Base-by-base conservation (phyloP, 2,113 vertebrate genomes). In the Myxocyprinus asiaticus region DNA sequence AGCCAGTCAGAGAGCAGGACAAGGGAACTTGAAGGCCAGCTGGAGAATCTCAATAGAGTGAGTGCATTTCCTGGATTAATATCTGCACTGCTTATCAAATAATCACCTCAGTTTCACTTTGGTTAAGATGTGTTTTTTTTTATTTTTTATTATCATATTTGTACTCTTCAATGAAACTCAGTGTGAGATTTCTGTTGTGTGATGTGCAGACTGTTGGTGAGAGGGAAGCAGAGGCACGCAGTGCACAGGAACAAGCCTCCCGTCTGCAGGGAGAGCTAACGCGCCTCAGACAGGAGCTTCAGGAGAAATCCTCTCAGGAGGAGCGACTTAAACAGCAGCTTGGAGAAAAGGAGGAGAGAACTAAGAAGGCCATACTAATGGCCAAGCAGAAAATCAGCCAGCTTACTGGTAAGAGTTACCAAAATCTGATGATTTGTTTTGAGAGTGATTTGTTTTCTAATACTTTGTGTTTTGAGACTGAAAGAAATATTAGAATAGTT, bases 381-480 rank as follows among this genome's bases (percentile, higher is more conserved):
- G 98, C 96, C 76, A 98, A 94, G 81, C 96, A 98, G 91, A 98
- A 95, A 86, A 96, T 98, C 86, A 92, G 89, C 75, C 96, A 96
- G 64, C 91, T 98, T 80, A 86, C 91, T 59, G 89, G 98, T 97
- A 87, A 88, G 82, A 12, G 43, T 10, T 33, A 33, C 22, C 22
- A 1, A 33, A 33, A 33, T 33, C 22, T 33, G 22, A 33, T 33
- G 22, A 33, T 33, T 33, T 33, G 22, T 33, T 33, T 33, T 33
- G n/a, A n/a, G n/a, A n/a, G n/a, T 33, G 22, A 33, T 33, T 33
- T 33, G 22, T 33, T 33, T 33, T 33, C 22, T 33, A 33, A 33
- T 33, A 33, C 22, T 33, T 33, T 33, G 22, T 33, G 22, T 33
- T 33, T 33, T 6, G 14, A 58, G 55, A 58, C 47, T 7, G 47